phyloP scores from a whole-genome alignment of 1,140 invertebrate species.

The Galendromus occidentalis region DNA sequence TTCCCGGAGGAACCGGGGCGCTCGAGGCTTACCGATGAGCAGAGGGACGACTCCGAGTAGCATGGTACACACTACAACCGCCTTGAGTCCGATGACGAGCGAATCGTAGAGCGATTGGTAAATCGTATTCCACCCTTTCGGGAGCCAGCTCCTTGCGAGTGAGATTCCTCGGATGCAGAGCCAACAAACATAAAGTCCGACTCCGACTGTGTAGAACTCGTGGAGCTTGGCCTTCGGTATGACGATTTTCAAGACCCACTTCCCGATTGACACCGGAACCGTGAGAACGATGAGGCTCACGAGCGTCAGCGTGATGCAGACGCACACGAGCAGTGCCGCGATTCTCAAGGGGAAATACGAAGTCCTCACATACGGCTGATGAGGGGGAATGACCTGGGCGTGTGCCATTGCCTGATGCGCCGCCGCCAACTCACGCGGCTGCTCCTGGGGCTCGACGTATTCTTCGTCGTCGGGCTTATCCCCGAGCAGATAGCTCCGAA shows the following conservation, averaged over 20 bases:
- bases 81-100: constrained; percentile 32
- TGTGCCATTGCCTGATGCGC: constrained; percentile 35
- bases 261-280: constrained; percentile 52
- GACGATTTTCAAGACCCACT: constrained; percentile 68
- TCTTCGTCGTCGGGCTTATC: constrained; percentile 30
- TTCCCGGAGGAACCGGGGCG: too few species aligned
- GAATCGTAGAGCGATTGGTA: constrained; percentile 50
- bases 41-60: constrained; percentile 77
- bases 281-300: constrained; percentile 16
- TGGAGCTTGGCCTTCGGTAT: constrained; percentile 48
- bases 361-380: constrained; percentile 68
- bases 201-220: constrained; percentile 84
- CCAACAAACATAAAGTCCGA: constrained; percentile 85
- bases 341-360: constrained; percentile 51
- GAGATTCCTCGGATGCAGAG: constrained; percentile 51
- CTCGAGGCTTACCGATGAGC: constrained; percentile 72
- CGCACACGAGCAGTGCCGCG: not conserved
- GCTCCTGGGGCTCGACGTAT: constrained; percentile 20
- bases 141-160: constrained; percentile 60
- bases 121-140: constrained; percentile 58
- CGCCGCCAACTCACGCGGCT: constrained; percentile 26
- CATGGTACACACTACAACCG: constrained; percentile 45
- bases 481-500: constrained; percentile 71
- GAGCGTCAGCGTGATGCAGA: constrained; percentile 5
- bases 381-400: constrained; percentile 22